Evolutionary conservation across 1,140 invertebrate genomes (phyloP).

Genomic region (Stegodyphus mimosarum): DNA sequence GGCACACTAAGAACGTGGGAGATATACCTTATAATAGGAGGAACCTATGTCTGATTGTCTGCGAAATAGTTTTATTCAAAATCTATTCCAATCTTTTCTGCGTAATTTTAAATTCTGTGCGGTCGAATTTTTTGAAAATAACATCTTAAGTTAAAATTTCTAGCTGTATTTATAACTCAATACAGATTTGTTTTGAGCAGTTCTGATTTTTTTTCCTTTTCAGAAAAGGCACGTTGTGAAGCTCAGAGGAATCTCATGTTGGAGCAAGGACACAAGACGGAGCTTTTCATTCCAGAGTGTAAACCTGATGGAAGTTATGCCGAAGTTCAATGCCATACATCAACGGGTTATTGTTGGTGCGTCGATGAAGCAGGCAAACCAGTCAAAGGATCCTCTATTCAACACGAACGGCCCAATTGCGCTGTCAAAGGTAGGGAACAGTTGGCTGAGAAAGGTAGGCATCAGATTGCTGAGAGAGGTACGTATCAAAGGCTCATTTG

Average conservation of each 20-base stretch:
- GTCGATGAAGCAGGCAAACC: constrained; percentile 83
- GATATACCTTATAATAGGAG: no score
- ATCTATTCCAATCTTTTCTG: no score
- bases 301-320: constrained; percentile 83
- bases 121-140: no score
- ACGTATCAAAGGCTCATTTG: no score
- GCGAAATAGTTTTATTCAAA: no score
- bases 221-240: constrained; percentile 47
- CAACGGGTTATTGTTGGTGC: constrained; percentile 85
- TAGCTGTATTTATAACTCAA: no score
- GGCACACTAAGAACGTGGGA: no score
- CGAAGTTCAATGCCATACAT: constrained; percentile 83
- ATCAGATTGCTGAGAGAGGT: background rate
- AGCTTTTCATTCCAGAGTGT: constrained; percentile 75
- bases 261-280: constrained; percentile 62
- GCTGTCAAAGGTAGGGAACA: constrained; percentile 2
- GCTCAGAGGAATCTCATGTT: constrained; percentile 55
- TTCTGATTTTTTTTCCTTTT: background rate
- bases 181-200: no score
- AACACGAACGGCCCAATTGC: constrained; percentile 77
- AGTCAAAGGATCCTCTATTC: constrained; percentile 78
- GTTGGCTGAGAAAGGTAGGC: constrained; percentile 6
- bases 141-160: no score
- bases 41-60: no score
- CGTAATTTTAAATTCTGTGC: no score